These are phyloP conservation scores for Larimichthys crocea DNA, from an alignment of 2,113 vertebrate genomes.

Conservation along the genomic window DNA sequence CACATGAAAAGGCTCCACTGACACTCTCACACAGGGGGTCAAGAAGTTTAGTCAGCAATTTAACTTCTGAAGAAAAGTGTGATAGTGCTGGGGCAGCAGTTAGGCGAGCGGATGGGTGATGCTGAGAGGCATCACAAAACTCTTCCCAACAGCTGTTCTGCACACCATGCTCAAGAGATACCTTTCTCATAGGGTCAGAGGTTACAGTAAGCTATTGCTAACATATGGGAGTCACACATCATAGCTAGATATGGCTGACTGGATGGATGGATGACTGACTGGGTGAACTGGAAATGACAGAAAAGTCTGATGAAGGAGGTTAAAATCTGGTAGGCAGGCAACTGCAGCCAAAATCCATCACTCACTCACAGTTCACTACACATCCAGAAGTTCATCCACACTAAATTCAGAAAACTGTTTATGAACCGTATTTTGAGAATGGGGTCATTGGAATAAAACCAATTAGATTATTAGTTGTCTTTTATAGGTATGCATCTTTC, in stretches of 20 bases:
- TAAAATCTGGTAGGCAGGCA: not conserved
- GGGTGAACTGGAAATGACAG: conserved; percentile 29
- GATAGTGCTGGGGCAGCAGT: not conserved
- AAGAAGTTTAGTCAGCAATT: conserved; percentile 33
- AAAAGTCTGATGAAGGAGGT: not conserved
- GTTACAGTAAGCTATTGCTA: conserved; percentile 42
- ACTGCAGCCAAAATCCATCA: not conserved
- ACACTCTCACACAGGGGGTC: conserved; percentile 18
- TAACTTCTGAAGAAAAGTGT: conserved; percentile 22
- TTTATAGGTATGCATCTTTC: not conserved
- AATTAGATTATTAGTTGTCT: not conserved
- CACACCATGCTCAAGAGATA: conserved; percentile 24
- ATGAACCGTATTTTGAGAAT: not conserved
- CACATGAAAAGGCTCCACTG: not conserved
- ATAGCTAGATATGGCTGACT: conserved; percentile 26
- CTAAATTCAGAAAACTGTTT: not conserved
- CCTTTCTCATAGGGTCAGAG: conserved; percentile 50
- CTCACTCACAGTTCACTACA: not conserved
- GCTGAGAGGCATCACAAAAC: conserved; percentile 10
- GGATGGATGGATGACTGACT: conserved; percentile 2
- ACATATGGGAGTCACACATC: conserved; percentile 40
- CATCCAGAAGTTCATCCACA: not conserved
- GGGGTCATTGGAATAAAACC: not conserved
- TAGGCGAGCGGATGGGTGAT: conserved; percentile 13
- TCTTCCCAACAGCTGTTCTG: conserved; percentile 51